Percentiles rank a stretch among this genome's conserved stretches.
Conservation (phyloP, 2,113 vertebrate species). For the Cololabis saira region DNA sequence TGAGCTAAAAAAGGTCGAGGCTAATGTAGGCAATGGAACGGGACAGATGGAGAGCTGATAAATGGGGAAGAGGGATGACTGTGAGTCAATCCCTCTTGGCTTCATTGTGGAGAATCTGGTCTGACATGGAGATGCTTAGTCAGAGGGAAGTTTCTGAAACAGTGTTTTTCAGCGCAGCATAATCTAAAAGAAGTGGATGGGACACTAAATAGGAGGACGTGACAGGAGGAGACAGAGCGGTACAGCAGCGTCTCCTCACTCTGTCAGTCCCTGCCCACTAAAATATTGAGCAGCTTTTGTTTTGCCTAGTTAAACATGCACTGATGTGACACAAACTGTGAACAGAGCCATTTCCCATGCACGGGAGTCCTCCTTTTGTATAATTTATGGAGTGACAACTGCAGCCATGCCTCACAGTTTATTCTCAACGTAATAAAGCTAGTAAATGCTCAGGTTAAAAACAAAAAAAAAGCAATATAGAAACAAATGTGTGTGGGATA, state of each 20-base stretch:
- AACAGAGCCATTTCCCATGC: constrained; percentile 77
- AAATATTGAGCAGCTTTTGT: constrained; percentile 85
- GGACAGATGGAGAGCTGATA: constrained; percentile 56
- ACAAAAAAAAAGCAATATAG: too few species aligned
- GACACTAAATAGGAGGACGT: constrained; percentile 44
- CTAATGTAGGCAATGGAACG: constrained; percentile 19
- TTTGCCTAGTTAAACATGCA: constrained; percentile 83
- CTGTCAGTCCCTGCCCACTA: constrained; percentile 55
- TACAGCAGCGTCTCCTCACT: constrained; percentile 50
- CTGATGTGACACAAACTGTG: constrained; percentile 83
- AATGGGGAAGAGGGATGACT: constrained; percentile 33
- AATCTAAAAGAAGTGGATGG: constrained; percentile 53
- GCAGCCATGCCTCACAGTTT: constrained; percentile 26
- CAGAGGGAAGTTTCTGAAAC: constrained; percentile 11
- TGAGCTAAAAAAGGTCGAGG: background rate
- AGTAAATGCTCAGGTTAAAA: background rate
- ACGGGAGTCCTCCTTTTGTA: constrained; percentile 62
- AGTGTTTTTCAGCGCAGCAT: constrained; percentile 22
- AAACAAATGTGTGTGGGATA: too few species aligned
- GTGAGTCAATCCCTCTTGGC: constrained; percentile 39
- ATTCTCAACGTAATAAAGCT: constrained; percentile 18
- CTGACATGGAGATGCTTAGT: constrained; percentile 23
- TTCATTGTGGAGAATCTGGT: constrained; percentile 18
- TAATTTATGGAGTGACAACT: constrained; percentile 74
- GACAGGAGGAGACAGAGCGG: constrained; percentile 51